Conservation (phyloP, 1,140 invertebrate species). For the Parapsyche elsis region DNA sequence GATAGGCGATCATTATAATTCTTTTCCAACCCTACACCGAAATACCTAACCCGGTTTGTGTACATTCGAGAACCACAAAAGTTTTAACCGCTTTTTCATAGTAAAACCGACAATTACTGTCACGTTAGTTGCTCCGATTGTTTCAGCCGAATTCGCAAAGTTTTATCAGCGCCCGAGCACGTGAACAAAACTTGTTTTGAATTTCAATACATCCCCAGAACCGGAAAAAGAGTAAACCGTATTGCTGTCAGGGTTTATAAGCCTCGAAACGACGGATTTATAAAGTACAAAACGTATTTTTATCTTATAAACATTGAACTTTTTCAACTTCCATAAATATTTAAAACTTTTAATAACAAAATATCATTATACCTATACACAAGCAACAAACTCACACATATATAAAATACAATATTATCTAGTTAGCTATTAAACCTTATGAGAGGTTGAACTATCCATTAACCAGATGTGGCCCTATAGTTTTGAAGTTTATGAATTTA, state of each 20-base stretch:
- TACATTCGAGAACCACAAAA: conserved; percentile 31
- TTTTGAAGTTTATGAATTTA: conserved; percentile 45
- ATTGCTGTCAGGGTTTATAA: too few species aligned
- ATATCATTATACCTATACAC: too few species aligned
- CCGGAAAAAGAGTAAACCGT: neutral
- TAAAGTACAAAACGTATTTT: too few species aligned
- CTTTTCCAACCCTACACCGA: neutral
- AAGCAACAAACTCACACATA: too few species aligned
- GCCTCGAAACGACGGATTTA: too few species aligned
- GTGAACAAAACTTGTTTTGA: conserved; percentile 27
- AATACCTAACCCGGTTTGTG: neutral
- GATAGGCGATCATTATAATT: conserved; percentile 28
- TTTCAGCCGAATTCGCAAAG: conserved; percentile 30
- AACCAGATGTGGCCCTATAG: conserved; percentile 39
- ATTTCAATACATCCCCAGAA: conserved; percentile 14
- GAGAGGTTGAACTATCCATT: conserved; percentile 25
- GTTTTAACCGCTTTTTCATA: conserved; percentile 39
- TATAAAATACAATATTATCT: too few species aligned
- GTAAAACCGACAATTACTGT: conserved; percentile 31
- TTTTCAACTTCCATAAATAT: too few species aligned
- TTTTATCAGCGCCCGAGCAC: conserved; percentile 35
- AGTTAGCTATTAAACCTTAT: neutral
- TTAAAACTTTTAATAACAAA: too few species aligned
- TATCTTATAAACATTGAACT: too few species aligned
- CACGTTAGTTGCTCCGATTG: conserved; percentile 37